phyloP scores from a whole-genome alignment of 2,888 invertebrate genomes.

The Melinaea menophilus region DNA sequence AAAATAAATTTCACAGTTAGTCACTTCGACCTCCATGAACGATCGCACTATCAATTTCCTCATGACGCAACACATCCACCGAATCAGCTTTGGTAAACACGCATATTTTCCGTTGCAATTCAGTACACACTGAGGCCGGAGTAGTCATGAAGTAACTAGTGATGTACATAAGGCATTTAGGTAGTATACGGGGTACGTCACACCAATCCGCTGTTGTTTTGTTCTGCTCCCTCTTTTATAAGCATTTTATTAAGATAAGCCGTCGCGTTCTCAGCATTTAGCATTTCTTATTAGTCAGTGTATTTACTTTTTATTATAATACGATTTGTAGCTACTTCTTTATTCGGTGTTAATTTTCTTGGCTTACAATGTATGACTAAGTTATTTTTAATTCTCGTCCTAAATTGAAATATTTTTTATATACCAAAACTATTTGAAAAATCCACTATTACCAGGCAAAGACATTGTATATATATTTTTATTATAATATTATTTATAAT shows the following conservation, averaged over 20 bases:
- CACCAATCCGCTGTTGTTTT: conserved; percentile 77
- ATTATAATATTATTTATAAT: too few relatives aligned
- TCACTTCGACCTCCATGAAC: conserved; percentile 64
- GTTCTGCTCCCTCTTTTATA: conserved; percentile 63
- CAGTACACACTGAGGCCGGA: conserved; percentile 79
- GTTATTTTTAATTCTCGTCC: too few relatives aligned
- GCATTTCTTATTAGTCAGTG: conserved; percentile 9
- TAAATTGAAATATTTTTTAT: too few relatives aligned
- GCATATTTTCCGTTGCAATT: conserved; percentile 79
- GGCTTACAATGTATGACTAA: too few relatives aligned
- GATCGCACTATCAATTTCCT: conserved; percentile 75
- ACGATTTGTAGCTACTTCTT: background rate
- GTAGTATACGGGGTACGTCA: conserved; percentile 78
- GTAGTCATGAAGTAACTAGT: conserved; percentile 78
- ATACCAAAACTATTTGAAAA: too few relatives aligned
- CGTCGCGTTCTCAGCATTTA: conserved; percentile 17
- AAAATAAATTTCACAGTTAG: conserved; percentile 66
- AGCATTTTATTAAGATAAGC: conserved; percentile 29
- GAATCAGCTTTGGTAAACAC: conserved; percentile 79
- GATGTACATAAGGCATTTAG: conserved; percentile 79
- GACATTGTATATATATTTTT: too few relatives aligned
- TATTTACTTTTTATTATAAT: background rate
- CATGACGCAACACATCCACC: conserved; percentile 77
- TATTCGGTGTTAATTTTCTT: background rate
- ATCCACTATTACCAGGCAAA: too few relatives aligned